phyloP scores from a whole-genome alignment of 2,888 invertebrate genomes.

The Sicus ferrugineus region DNA sequence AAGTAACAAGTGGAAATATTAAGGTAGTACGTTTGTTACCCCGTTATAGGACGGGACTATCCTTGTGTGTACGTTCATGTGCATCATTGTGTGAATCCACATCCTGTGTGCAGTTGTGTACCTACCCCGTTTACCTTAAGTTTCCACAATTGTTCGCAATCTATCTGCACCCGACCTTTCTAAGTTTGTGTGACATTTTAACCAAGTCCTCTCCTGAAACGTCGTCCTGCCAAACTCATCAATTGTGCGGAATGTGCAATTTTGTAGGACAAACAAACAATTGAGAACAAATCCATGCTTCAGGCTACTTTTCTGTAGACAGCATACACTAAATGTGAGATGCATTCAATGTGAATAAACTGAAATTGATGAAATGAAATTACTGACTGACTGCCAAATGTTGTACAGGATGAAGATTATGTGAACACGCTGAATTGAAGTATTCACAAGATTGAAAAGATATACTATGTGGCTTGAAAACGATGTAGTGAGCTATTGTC shows the following conservation, averaged over 20 bases:
- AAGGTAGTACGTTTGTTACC: too few relatives aligned
- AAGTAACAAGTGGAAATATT: too few relatives aligned
- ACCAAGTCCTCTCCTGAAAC: neutral
- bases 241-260: slow-evolving; percentile 23
- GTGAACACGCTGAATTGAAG: too few relatives aligned
- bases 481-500: too few relatives aligned
- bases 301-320: neutral
- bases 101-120: neutral
- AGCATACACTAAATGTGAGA: neutral
- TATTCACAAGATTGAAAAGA: too few relatives aligned
- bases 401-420: too few relatives aligned
- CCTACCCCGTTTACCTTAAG: slow-evolving; percentile 29
- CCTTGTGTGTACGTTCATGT: slow-evolving; percentile 23
- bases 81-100: neutral
- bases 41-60: too few relatives aligned
- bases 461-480: too few relatives aligned
- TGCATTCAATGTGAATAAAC: too few relatives aligned
- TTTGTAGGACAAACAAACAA: slow-evolving; percentile 24
- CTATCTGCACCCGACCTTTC: slow-evolving; percentile 23
- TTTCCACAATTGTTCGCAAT: slow-evolving; percentile 29
- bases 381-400: too few relatives aligned
- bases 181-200: slow-evolving; percentile 39
- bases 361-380: too few relatives aligned
- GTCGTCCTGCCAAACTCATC: slow-evolving; percentile 9
- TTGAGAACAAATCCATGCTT: slow-evolving; percentile 6